Evolutionary conservation across 2,797 vertebrate genomes (phyloP), one percentile per base, ranked within the genome.

Genomic region (Luscinia luscinia): DNA sequence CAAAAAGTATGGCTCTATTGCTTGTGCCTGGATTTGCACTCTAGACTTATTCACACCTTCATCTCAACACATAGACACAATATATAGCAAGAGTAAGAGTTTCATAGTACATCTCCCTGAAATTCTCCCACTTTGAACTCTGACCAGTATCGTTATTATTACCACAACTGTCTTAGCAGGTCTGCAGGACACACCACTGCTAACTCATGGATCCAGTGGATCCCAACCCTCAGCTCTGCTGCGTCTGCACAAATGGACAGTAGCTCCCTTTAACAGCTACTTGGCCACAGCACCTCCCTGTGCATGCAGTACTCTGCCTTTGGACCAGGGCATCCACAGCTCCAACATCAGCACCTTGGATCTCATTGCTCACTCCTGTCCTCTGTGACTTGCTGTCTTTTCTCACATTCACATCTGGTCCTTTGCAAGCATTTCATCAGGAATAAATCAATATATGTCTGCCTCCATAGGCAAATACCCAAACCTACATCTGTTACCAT

Each of bases 361-460:
- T 45, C 68, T 83, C 38, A 7, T 1, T 54, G 85, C 62, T 94
- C 54, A 34, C 49, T 55, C 23, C 2, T 51, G 38, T 70, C 66
- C 58, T 76, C 58, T 72, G 3, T 55, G 73, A 88, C 41, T 88
- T 49, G 54, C 41, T 1, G 1, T 41, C 73, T 89, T 3, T 19
- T 83, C 79, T 89, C 57, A 34, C 3, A 2, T 64, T 91, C 7
- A 8, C 58, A 66, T 49, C 69, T 58, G 26, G 45, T 45, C 85
- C 85, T 93, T 41, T 72, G 58, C 52, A 84, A 91, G 80, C 58
- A 41, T 64, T 90, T 86, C 3, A 78, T 45, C 54, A 77, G 69
- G 48, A 85, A 76, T 66, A 87, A 74, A 80, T 79, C 66, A 69
- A 76, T 70, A 23, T 12, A 38, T 41, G 15, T 43, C 36, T 6